Conservation (phyloP, 2,888 invertebrate genomes). For the Agrotis exclamationis region DNA sequence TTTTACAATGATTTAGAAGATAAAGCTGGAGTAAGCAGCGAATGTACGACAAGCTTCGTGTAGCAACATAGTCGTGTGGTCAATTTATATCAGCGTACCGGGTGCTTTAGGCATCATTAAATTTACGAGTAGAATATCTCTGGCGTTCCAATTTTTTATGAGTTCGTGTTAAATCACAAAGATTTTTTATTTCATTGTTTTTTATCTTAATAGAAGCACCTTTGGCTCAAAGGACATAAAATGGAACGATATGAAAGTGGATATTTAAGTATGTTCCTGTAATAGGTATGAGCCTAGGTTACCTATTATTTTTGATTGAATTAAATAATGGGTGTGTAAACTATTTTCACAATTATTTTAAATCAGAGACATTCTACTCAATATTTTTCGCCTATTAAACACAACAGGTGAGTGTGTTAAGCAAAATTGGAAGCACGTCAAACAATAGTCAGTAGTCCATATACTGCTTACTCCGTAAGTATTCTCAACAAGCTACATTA, state of each 20-base stretch:
- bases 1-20: slow-evolving; percentile 85
- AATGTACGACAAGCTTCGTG: slow-evolving; percentile 65
- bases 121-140: slow-evolving; percentile 41
- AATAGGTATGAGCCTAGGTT: no score
- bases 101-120: background rate
- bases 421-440: slow-evolving; percentile 28
- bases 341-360: background rate
- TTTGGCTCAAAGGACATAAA: background rate
- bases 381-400: slow-evolving; percentile 17
- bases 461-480: slow-evolving; percentile 85
- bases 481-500: slow-evolving; percentile 83
- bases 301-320: background rate
- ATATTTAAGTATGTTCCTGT: background rate
- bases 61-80: slow-evolving; percentile 20
- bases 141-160: background rate
- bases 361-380: slow-evolving; percentile 38
- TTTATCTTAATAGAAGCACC: background rate
- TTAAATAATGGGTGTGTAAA: background rate
- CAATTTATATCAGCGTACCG: slow-evolving; percentile 7
- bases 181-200: background rate
- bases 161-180: no score
- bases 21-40: slow-evolving; percentile 87
- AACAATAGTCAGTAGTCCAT: slow-evolving; percentile 42
- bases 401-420: slow-evolving; percentile 24
- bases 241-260: background rate